Conservation (phyloP, 2,113 vertebrate species). For the Hypanus sabinus region DNA sequence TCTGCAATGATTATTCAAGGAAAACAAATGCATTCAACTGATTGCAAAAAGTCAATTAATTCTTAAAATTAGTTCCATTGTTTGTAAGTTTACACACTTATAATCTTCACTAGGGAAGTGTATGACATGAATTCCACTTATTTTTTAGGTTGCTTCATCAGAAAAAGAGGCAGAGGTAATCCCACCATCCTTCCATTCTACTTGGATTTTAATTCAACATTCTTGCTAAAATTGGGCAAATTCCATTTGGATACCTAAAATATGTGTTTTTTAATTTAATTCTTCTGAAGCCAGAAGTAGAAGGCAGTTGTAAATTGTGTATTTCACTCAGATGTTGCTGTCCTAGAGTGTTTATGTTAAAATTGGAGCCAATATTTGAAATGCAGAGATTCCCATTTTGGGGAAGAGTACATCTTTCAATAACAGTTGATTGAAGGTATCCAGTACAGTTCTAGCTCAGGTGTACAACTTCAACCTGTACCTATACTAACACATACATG, state of each 20-base stretch:
- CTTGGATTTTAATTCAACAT: background rate
- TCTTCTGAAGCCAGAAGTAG: background rate
- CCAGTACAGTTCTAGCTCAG: background rate
- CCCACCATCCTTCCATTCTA: background rate
- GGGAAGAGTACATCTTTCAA: background rate
- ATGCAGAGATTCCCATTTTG: background rate
- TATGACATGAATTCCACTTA: background rate
- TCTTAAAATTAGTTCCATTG: background rate
- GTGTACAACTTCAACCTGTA: background rate
- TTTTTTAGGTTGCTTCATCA: background rate
- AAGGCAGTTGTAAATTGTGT: background rate
- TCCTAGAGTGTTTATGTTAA: background rate
- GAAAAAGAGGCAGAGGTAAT: constrained; percentile 1
- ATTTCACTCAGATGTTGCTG: background rate
- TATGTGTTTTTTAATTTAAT: background rate
- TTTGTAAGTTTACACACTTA: background rate
- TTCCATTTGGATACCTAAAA: background rate
- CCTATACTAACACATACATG: constrained; percentile 1
- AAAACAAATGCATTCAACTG: background rate
- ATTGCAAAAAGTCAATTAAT: background rate
- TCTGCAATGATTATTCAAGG: background rate
- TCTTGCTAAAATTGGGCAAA: background rate
- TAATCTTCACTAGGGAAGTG: background rate
- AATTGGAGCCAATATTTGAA: background rate
- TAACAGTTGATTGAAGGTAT: background rate